These are phyloP conservation scores for Guaruba guarouba DNA, from an alignment of 2,113 vertebrate species.

Conservation along the genomic window DNA sequence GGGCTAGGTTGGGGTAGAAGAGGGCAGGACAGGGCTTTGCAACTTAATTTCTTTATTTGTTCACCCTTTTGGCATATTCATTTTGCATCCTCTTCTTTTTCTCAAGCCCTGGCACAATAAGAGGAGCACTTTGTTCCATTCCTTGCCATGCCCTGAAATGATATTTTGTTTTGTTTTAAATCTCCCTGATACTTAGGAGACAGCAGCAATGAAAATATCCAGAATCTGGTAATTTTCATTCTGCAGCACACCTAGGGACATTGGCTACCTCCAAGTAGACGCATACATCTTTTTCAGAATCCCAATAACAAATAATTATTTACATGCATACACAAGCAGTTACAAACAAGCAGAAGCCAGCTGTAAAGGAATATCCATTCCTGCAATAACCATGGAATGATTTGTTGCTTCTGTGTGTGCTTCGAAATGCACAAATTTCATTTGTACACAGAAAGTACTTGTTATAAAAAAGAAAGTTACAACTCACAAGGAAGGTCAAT, in stretches of 20 bases:
- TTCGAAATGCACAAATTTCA: neutral
- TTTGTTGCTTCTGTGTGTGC: neutral
- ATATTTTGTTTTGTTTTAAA: neutral
- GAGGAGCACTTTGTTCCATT: neutral
- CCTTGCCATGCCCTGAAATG: neutral
- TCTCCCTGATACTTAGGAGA: neutral
- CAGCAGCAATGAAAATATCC: neutral
- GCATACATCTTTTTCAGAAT: neutral
- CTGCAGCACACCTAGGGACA: neutral
- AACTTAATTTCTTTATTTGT: neutral
- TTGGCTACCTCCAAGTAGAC: neutral
- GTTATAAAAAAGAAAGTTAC: neutral
- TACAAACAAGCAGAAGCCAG: neutral
- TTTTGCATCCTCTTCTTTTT: neutral
- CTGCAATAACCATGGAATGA: neutral
- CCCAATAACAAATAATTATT: conserved; percentile 5
- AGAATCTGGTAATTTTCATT: neutral
- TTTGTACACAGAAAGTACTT: neutral
- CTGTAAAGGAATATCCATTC: neutral
- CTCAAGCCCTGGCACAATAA: neutral
- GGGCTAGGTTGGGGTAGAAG: neutral
- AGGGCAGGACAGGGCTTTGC: neutral
- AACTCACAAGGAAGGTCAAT: neutral
- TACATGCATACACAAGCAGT: neutral
- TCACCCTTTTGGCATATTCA: neutral